Evolutionary conservation across 1,140 invertebrate species (phyloP), one percentile per base, ranked within the genome.

Genomic region (Drosophila nebulosa): DNA sequence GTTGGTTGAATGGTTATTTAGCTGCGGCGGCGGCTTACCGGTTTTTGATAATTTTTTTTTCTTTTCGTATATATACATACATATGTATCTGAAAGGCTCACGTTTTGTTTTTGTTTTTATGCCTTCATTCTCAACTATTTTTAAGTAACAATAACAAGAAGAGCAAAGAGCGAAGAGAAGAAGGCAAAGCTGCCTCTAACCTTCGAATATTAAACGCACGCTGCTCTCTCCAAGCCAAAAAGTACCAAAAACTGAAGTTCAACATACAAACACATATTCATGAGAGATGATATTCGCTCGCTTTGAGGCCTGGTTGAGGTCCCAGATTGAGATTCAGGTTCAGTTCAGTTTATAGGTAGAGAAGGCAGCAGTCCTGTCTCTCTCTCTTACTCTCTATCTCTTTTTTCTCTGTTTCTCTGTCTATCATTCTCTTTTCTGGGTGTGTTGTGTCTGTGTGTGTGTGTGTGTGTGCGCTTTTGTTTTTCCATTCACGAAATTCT

Each of bases 401-500:
- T 32, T 53, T 46, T 32, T 55, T 51, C 26, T 36, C 22, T n/a
- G 52, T 30, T 14, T 7, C 12, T 12, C 9, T 63, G 22, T 42
- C 35, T 30, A 14, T 62, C 32, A 12, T 27, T 46, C n/a, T 36
- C 24, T 22, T 57, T 58, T 26, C 39, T 46, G 39, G 16, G 16
- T 21, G 30, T 59, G 46, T 68, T 30, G 30, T 59, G 46, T 68
- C 10, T n/a, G n/a, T n/a, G n/a, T n/a, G 35, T 14, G 60, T 56
- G 64, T 53, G 39, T 50, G 63, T 62, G 55, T 16, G 59, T 86
- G 83, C 79, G 83, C 83, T 86, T 86, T 88, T 78, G 83, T 86
- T 86, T 86, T 86, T 73, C 83, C 81, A 86, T 86, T 86, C 81
- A 86, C 78, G 64, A 74, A 81, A 81, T 86, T 86, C 81, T 68